Evolutionary conservation across 2,797 vertebrate species (phyloP).

Genomic region (Sternarchorhynchus goeldii): DNA sequence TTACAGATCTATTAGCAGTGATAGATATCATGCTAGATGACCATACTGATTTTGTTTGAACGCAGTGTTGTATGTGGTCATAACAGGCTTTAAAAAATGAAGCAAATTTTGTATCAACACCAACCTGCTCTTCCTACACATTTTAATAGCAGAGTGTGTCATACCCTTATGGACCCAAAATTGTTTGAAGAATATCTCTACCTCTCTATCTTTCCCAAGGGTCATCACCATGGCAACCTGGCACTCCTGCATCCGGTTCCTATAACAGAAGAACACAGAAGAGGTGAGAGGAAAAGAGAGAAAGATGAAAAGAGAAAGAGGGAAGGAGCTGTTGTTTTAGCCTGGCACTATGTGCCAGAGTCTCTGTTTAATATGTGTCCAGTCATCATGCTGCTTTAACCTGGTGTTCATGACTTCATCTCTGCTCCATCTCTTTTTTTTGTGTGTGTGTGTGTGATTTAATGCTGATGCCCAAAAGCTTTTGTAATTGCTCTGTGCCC

Average conservation of each 20-base stretch:
- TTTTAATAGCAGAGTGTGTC: constrained; percentile 19
- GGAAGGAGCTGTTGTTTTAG: background rate
- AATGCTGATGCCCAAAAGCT: constrained; percentile 54
- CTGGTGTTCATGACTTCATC: constrained; percentile 62
- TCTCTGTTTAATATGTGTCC: constrained; percentile 66
- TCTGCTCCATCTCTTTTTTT: constrained; percentile 23
- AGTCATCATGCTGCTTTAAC: constrained; percentile 54
- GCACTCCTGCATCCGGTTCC: constrained; percentile 18
- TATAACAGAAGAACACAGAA: constrained; percentile 1
- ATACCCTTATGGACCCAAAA: constrained; percentile 23
- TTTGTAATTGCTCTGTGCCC: constrained; percentile 67
- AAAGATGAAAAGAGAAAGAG: constrained; percentile 25
- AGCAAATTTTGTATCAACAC: background rate
- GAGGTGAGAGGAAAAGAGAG: constrained; percentile 33
- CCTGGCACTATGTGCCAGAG: background rate
- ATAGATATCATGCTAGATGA: too few species aligned
- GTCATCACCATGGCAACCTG: constrained; percentile 45
- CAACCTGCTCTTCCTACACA: constrained; percentile 3
- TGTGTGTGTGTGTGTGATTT: constrained; percentile 32
- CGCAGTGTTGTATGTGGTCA: too few species aligned
- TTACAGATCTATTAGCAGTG: too few species aligned
- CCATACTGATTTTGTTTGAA: too few species aligned
- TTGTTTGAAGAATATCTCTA: constrained; percentile 38
- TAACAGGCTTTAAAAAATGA: too few species aligned
- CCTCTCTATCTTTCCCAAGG: constrained; percentile 24